Evolutionary conservation across 2,113 vertebrate genomes (phyloP).

Genomic region (Perca fluviatilis): DNA sequence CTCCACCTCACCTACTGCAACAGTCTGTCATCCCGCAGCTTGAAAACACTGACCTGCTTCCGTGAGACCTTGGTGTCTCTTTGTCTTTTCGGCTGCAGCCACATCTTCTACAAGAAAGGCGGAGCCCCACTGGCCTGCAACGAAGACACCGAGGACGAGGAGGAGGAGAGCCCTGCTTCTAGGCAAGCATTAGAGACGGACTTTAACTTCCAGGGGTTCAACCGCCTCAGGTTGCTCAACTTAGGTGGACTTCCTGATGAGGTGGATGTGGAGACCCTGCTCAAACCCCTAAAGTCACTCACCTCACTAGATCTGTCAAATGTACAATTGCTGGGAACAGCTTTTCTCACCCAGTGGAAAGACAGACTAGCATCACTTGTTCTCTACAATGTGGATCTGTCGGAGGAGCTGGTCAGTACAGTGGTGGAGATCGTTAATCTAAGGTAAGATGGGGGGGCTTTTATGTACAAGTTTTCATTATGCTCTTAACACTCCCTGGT

Average conservation of each 20-base stretch:
- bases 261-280: conserved; percentile 89
- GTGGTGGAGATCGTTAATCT: conserved; percentile 91
- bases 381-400: conserved; percentile 97
- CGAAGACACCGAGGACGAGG: conserved; percentile 91
- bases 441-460: conserved; percentile 82
- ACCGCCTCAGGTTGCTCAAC: conserved; percentile 93
- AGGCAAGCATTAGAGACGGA: conserved; percentile 90
- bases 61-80: conserved; percentile 93
- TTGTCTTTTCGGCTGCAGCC: conserved; percentile 94
- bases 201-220: conserved; percentile 96
- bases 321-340: conserved; percentile 88
- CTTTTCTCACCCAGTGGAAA: conserved; percentile 95
- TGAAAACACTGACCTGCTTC: conserved; percentile 91
- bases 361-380: conserved; percentile 94
- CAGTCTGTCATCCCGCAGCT: conserved; percentile 92
- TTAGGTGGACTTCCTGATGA: conserved; percentile 91
- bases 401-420: conserved; percentile 91
- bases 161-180: conserved; percentile 88
- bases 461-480: not conserved
- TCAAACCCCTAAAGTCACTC: conserved; percentile 89
- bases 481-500: not conserved
- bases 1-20: conserved; percentile 95
- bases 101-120: conserved; percentile 91
- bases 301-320: conserved; percentile 93
- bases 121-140: conserved; percentile 90